A percentile compares a stretch with the other conserved stretches of the same genome.
Conservation (phyloP, 2,113 vertebrate genomes). For the Urocynchramus pylzowi region DNA sequence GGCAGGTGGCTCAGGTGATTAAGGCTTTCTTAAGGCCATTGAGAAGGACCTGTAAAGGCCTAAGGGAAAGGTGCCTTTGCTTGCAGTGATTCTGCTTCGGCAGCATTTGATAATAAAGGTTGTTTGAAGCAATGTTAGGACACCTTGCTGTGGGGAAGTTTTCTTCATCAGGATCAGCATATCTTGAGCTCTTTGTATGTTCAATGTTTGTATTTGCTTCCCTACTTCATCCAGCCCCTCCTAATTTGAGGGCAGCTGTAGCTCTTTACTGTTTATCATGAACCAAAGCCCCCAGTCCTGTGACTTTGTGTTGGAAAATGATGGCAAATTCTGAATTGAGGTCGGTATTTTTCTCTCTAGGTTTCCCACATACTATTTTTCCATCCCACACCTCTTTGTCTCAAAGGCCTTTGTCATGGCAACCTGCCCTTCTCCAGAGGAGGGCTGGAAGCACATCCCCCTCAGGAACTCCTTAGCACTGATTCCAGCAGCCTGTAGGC, state of each 20-base stretch:
- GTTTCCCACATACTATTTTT: constrained; percentile 24
- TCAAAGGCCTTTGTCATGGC: constrained; percentile 60
- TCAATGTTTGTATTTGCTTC: not conserved
- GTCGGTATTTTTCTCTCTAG: not conserved
- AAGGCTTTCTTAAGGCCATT: not conserved
- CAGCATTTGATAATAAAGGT: constrained; percentile 5
- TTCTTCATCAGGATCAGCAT: not conserved
- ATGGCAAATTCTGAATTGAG: not conserved
- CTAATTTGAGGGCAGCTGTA: not conserved
- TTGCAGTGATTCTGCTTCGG: not conserved
- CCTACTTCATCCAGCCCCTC: not conserved
- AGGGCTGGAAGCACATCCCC: constrained; percentile 36
- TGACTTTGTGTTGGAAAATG: not conserved
- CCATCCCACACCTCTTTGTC: constrained; percentile 48
- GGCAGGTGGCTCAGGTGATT: constrained; percentile 45
- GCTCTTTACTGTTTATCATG: not conserved
- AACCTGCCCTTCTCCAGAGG: constrained; percentile 51
- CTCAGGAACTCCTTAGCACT: constrained; percentile 28
- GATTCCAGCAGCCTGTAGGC: not conserved
- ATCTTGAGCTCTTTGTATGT: not conserved
- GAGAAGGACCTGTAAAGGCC: constrained; percentile 2
- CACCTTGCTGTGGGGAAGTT: not conserved
- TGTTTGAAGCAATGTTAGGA: not conserved
- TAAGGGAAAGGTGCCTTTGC: constrained; percentile 16
- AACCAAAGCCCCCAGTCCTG: not conserved